Evolutionary conservation across 2,888 invertebrate genomes (phyloP), one percentile per base, ranked within the genome.

Genomic region (Yponomeuta malinellus): DNA sequence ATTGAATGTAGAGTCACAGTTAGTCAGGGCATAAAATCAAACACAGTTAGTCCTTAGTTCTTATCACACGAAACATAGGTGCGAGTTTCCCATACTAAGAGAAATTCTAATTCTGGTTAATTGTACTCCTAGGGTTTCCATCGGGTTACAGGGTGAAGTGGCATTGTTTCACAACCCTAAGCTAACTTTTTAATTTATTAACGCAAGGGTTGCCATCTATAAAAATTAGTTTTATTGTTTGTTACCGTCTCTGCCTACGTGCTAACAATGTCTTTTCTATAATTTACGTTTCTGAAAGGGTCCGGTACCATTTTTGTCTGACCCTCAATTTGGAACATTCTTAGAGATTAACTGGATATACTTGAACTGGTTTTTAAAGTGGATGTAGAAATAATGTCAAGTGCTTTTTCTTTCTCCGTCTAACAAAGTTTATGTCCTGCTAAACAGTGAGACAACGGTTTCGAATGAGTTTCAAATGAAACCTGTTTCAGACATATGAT

Each of bases 161-260:
- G 81, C 75, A 84, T 91, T 91, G 90, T 90, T 87, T 89, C 84
- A 79, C 81, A 81, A 80, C 88, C 88, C 87, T 85, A 77, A 59
- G 76, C 81, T 81, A 86, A 89, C 88, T 90, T 90, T 90, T 87
- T 88, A 90, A 92, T 92, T 91, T 92, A 92, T 92, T 89, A 90
- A 86, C 85, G 83, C 81, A 80, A 86, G 91, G 91, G 90, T 89
- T 88, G 85, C 85, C 78, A 81, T 85, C 89, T 89, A 86, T 92
- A 91, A 92, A 91, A 92, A 91, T 90, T 90, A 91, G 90, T 89
- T 92, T 91, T 91, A 90, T 91, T 90, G 90, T 92, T 86, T 83
- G 87, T 90, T 90, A 91, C 89, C 91, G 84, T 87, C 86, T 90
- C 87, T 79, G 90, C 91, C 90, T 91, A 89, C 90, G 87, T 90